Percentiles rank a stretch among this genome's conserved stretches.
Evolutionary conservation across 2,888 invertebrate species (phyloP).

Genomic region (Apoda limacodes): DNA sequence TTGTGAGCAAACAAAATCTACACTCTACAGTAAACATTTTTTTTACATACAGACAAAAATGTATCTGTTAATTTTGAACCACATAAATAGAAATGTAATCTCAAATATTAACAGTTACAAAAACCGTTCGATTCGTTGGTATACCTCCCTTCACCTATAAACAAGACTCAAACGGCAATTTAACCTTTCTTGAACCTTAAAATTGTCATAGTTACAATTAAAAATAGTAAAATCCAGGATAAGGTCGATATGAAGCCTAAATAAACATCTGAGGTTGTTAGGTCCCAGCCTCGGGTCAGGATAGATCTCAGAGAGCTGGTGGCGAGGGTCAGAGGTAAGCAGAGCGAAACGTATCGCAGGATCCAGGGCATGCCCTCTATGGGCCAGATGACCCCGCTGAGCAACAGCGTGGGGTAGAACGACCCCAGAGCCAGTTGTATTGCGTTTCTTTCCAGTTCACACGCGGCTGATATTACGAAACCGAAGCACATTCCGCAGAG

Average conservation of each 20-base stretch:
- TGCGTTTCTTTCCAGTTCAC: constrained; percentile 92
- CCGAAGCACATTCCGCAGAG: constrained; percentile 98
- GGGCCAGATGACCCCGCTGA: constrained; percentile 97
- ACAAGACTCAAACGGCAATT: constrained; percentile 17
- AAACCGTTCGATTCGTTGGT: too few relatives aligned
- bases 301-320: constrained; percentile 91
- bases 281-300: constrained; percentile 88
- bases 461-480: constrained; percentile 92
- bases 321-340: constrained; percentile 90
- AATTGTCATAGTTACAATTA: constrained; percentile 83
- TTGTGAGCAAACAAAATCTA: too few relatives aligned
- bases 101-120: too few relatives aligned
- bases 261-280: constrained; percentile 85
- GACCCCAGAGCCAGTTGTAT: constrained; percentile 94
- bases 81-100: too few relatives aligned
- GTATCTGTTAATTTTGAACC: too few relatives aligned
- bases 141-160: constrained; percentile 4
- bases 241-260: constrained; percentile 88
- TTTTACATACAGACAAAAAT: too few relatives aligned
- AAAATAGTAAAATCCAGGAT: constrained; percentile 86
- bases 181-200: constrained; percentile 85
- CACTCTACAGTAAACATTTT: too few relatives aligned
- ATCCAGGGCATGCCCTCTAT: constrained; percentile 94
- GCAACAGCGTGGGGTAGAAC: constrained; percentile 92
- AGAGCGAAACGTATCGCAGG: constrained; percentile 83